Conservation (phyloP, 1,140 invertebrate species). For the Nephotettix cincticeps region DNA sequence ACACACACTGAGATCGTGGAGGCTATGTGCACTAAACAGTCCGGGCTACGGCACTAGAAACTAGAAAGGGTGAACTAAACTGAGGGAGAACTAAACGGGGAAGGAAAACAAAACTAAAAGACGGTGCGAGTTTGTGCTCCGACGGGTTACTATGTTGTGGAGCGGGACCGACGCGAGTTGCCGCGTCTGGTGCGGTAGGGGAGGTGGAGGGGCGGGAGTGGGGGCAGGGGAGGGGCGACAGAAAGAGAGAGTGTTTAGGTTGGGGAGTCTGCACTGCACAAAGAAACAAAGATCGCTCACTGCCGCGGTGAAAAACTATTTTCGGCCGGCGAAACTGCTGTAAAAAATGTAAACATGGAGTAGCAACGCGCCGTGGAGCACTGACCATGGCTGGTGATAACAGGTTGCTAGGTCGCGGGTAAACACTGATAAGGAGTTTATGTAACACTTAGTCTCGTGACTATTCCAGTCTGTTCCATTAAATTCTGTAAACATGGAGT, state of each 20-base stretch:
- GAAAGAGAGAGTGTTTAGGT: conserved; percentile 30
- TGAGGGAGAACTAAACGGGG: conserved; percentile 18
- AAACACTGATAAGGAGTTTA: too few relatives aligned
- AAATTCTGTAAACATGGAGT: too few relatives aligned
- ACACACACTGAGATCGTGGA: not conserved
- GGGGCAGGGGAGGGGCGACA: conserved; percentile 17
- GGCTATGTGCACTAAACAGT: too few relatives aligned
- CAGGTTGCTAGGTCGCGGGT: too few relatives aligned
- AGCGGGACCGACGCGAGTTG: not conserved
- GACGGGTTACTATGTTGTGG: conserved; percentile 29
- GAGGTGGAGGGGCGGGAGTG: conserved; percentile 1
- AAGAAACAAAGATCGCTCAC: conserved; percentile 24
- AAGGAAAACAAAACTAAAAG: conserved; percentile 25
- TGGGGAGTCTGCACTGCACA: conserved; percentile 10
- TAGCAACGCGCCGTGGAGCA: too few relatives aligned
- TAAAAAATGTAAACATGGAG: too few relatives aligned
- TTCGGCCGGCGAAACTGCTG: too few relatives aligned
- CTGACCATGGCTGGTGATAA: too few relatives aligned
- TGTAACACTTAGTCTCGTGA: too few relatives aligned
- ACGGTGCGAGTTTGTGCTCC: conserved; percentile 10
- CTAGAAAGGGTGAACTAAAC: not conserved
- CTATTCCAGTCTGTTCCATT: too few relatives aligned
- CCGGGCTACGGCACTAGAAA: not conserved
- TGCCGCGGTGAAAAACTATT: too few relatives aligned
- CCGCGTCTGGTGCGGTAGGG: not conserved